Evolutionary conservation across 2,113 vertebrate genomes (phyloP).

Genomic region (Fukomys damarensis): DNA sequence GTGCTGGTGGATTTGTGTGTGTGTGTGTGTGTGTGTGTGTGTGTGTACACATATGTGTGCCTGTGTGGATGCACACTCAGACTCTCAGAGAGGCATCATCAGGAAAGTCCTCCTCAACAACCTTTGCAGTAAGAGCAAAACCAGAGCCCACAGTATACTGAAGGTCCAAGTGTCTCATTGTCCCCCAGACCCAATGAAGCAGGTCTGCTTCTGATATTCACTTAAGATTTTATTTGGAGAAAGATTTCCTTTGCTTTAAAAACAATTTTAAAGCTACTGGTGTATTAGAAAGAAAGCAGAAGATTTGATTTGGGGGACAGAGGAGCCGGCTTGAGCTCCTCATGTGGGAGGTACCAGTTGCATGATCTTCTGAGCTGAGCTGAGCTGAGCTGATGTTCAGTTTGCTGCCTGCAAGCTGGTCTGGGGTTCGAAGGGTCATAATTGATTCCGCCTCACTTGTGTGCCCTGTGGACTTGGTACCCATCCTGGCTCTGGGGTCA

Average conservation of each 20-base stretch:
- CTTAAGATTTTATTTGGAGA: neutral
- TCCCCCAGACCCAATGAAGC: accelerated
- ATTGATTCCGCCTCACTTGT: accelerated
- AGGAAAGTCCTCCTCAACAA: neutral
- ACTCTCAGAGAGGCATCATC: accelerated
- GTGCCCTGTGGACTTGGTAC: accelerated
- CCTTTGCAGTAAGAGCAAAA: neutral
- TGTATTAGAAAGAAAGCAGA: neutral
- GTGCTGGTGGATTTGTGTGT: neutral
- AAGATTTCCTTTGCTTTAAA: neutral
- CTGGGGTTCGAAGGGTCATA: accelerated
- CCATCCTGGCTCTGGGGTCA: accelerated
- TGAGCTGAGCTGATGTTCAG: neutral
- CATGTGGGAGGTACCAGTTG: neutral
- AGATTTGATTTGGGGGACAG: too few species aligned
- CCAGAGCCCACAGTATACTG: accelerated
- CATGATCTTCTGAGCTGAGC: accelerated
- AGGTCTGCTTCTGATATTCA: neutral
- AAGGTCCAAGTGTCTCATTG: accelerated
- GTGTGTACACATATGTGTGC: accelerated
- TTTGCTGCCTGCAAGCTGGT: neutral
- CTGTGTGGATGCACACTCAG: neutral
- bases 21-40: accelerated
- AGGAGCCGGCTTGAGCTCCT: accelerated
- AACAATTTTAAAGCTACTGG: neutral